Percentiles rank a stretch among this genome's conserved stretches.
Evolutionary conservation across 2,888 invertebrate species (phyloP).

Genomic region (Nomada lathburiana): DNA sequence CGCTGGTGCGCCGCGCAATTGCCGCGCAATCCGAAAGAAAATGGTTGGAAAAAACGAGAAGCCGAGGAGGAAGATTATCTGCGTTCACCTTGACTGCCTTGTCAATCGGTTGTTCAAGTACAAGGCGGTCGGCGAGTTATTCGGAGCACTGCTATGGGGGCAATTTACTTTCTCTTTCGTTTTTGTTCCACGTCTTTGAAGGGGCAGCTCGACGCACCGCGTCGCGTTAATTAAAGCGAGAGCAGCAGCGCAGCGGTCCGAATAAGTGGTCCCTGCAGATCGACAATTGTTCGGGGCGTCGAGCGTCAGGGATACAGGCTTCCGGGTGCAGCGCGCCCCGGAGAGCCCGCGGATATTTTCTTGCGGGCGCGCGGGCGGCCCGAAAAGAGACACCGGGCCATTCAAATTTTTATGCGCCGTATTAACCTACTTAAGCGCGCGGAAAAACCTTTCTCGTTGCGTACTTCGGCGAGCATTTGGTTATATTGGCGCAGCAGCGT

Average conservation of each 20-base stretch:
- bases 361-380: no score
- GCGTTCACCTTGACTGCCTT: constrained; percentile 27
- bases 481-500: no score
- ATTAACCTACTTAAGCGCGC: no score
- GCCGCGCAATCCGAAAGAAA: constrained; percentile 17
- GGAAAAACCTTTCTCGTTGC: no score
- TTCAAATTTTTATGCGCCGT: no score
- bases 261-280: neutral
- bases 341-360: no score
- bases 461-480: no score
- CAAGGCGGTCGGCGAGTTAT: constrained; percentile 39
- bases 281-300: neutral
- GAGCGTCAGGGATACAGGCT: neutral
- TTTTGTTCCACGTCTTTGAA: constrained; percentile 38
- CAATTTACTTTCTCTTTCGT: constrained; percentile 64
- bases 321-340: no score
- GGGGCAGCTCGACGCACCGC: neutral
- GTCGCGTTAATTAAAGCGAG: constrained; percentile 47
- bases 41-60: neutral
- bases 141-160: constrained; percentile 16
- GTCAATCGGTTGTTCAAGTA: constrained; percentile 33
- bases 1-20: constrained; percentile 33
- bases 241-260: neutral
- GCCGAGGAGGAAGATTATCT: constrained; percentile 42
- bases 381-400: no score